Base-by-base conservation (phyloP, 1,140 invertebrate species). In the Drosophila sp. region DNA sequence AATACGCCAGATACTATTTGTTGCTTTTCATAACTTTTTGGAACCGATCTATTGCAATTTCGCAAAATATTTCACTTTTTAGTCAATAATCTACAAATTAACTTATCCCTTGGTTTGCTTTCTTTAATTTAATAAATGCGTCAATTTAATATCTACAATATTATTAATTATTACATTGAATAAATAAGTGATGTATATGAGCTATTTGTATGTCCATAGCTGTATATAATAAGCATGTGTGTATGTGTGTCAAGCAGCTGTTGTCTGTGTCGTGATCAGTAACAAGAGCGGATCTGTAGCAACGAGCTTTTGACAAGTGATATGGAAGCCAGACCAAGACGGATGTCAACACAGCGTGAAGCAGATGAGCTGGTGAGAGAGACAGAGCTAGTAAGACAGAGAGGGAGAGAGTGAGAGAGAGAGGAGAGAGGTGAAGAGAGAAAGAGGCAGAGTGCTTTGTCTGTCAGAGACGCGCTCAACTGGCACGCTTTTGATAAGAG, bases 301-400 rank as follows among this genome's bases (percentile, higher is more conserved):
- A 58, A 13, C 8, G 48, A 43, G 54, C 65, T 73, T 81, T 70
- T 69, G 80, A 77, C 76, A 80, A 84, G 80, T 80, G 80, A 84
- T 84, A 84, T 84, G 76, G 76, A 84, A 84, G 77, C 81, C 65
- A 71, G 78, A 86, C 75, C 74, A 87, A 81, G 78, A 81, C 78
- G 74, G 59, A 78, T 84, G 81, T 78, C 54, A 75, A 51, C 51
- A 41, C 29, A 29, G 27, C n/a, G 18, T 21, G 25, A 43, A n/a
- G 16, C 11, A 45, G 25, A 27, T n/a, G n/a, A n/a, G 27, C 27
- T 29, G 27, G 21, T 18, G 25, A 38, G 2, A 16, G 27, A 16
- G 25, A 43, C 21, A 21, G 21, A 21, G 21, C 21, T 21, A 21
- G 2, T 34, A 8, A 34, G 16, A 14, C 27, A 48, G 53, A 46